Evolutionary conservation across 2,888 invertebrate species (phyloP).

Genomic region (Caenorhabditis auriculariae): DNA sequence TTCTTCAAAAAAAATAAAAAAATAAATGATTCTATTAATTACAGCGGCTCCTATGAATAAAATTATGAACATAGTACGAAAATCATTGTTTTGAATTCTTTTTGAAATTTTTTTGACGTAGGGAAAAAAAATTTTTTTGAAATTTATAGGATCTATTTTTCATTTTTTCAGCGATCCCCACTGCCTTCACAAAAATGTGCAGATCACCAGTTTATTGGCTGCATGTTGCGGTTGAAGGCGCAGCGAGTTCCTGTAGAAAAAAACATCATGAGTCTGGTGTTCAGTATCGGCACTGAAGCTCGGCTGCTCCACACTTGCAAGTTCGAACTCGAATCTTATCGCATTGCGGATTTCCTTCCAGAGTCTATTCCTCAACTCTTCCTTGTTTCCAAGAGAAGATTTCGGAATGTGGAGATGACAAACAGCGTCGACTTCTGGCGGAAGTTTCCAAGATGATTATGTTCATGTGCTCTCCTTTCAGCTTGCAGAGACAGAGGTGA

Average conservation of each 20-base stretch:
- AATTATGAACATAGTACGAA: not conserved
- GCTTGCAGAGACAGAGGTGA: conserved; percentile 49
- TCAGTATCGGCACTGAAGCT: conserved; percentile 56
- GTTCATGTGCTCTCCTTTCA: conserved; percentile 61
- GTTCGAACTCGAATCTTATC: too few species aligned
- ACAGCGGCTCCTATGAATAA: not conserved
- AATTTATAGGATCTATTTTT: not conserved
- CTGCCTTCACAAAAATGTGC: conserved; percentile 35
- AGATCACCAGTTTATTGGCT: conserved; percentile 56
- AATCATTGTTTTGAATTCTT: not conserved
- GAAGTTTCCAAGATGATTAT: conserved; percentile 60
- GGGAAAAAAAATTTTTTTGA: not conserved
- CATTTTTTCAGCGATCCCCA: not conserved
- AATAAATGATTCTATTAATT: not conserved
- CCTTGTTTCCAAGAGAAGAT: conserved; percentile 61
- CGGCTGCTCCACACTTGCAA: conserved; percentile 59
- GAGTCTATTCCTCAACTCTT: conserved; percentile 54
- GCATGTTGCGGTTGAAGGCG: conserved; percentile 52
- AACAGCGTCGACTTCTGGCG: conserved; percentile 51
- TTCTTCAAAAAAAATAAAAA: too few species aligned
- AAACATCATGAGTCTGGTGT: conserved; percentile 57
- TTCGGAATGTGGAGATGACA: conserved; percentile 56
- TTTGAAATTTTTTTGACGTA: not conserved
- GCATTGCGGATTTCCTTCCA: too few species aligned
- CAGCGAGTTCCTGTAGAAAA: conserved; percentile 58